phyloP scores from a whole-genome alignment of 2,797 vertebrate genomes.

The Ctenosaura bakeri region DNA sequence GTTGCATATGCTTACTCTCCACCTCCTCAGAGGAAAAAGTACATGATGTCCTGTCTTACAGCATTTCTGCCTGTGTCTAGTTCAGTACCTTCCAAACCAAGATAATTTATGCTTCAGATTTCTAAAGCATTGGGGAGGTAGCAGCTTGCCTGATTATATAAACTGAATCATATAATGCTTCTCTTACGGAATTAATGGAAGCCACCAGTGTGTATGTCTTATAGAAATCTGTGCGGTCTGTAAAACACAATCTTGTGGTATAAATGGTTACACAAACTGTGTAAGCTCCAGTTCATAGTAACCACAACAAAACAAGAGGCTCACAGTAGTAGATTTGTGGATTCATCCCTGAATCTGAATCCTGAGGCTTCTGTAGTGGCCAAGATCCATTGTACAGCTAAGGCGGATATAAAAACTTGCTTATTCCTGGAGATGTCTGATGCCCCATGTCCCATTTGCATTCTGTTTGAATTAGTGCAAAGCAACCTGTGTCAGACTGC shows the following conservation, averaged over 20 bases:
- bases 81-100: neutral
- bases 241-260: conserved; percentile 26
- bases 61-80: neutral
- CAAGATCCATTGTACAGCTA: neutral
- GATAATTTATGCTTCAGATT: conserved; percentile 60
- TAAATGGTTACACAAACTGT: conserved; percentile 31
- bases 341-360: neutral
- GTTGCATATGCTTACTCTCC: neutral
- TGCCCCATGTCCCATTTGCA: neutral
- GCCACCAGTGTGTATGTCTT: conserved; percentile 40
- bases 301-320: neutral
- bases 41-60: conserved; percentile 13
- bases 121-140: conserved; percentile 35
- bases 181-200: conserved; percentile 42
- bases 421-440: neutral
- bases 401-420: neutral
- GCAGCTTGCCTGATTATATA: conserved; percentile 43
- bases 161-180: conserved; percentile 21
- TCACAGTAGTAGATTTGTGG: neutral
- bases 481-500: too few species aligned
- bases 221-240: conserved; percentile 12
- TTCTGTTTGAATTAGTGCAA: too few species aligned
- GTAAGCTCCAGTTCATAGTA: conserved; percentile 10
- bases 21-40: neutral
- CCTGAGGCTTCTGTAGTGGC: neutral